phyloP scores from a whole-genome alignment of 2,888 invertebrate species.

The Myathropa florea region DNA sequence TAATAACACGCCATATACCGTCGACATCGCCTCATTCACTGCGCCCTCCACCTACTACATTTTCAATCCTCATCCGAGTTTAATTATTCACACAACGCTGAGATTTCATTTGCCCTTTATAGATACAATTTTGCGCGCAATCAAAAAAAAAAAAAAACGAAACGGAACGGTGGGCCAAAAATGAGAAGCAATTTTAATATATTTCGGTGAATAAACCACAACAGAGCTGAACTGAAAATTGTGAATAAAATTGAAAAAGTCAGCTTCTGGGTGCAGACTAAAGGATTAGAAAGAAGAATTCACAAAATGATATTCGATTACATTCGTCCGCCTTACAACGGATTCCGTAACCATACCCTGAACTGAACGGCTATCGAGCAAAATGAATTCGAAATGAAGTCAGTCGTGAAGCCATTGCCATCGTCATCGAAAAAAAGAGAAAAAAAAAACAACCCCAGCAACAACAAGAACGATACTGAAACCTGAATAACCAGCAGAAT shows the following conservation, averaged over 20 bases:
- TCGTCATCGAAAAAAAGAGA: slow-evolving; percentile 9
- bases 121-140: slow-evolving; percentile 29
- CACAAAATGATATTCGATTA: slow-evolving; percentile 7
- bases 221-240: slow-evolving; percentile 39
- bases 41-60: slow-evolving; percentile 1
- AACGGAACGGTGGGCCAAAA: neutral
- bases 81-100: slow-evolving; percentile 67
- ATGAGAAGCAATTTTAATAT: slow-evolving; percentile 43
- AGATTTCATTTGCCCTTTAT: slow-evolving; percentile 59
- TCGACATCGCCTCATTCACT: neutral
- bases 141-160: neutral
- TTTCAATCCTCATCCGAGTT: slow-evolving; percentile 55
- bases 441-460: neutral
- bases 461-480: slow-evolving; percentile 14
- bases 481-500: slow-evolving; percentile 58
- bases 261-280: slow-evolving; percentile 33
- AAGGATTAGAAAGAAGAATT: slow-evolving; percentile 2
- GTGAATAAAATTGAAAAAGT: slow-evolving; percentile 34
- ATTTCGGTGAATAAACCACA: slow-evolving; percentile 44
- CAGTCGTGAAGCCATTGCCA: slow-evolving; percentile 55
- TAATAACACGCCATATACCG: slow-evolving; percentile 28
- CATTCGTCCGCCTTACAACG: slow-evolving; percentile 25
- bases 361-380: slow-evolving; percentile 20
- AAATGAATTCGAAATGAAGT: slow-evolving; percentile 65
- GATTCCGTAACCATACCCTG: slow-evolving; percentile 49